phyloP scores from a whole-genome alignment of 2,113 vertebrate genomes.

The Esox niger region DNA sequence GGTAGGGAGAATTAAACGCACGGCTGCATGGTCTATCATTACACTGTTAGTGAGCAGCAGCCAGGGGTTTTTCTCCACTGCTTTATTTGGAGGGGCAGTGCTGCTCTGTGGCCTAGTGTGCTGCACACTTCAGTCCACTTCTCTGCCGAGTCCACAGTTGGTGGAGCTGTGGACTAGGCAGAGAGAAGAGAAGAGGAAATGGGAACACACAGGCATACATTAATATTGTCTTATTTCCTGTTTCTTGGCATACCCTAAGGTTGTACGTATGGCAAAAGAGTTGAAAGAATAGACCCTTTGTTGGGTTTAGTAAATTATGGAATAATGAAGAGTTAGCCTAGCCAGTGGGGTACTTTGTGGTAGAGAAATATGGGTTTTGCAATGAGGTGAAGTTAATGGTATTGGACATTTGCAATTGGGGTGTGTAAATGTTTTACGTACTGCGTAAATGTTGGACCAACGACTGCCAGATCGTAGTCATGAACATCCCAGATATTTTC shows the following conservation, averaged over 20 bases:
- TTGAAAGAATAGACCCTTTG: too few species aligned
- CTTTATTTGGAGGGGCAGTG: not conserved
- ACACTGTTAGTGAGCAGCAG: not conserved
- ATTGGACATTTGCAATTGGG: not conserved
- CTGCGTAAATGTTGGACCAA: not conserved
- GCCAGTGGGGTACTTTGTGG: not conserved
- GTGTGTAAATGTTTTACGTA: not conserved
- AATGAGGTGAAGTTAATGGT: conserved; percentile 1
- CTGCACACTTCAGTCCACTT: not conserved
- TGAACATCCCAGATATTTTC: too few species aligned
- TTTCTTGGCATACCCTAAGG: not conserved
- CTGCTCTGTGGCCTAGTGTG: not conserved
- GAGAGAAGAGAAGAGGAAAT: too few species aligned
- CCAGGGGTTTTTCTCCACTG: not conserved
- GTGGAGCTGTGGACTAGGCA: not conserved
- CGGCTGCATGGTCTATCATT: not conserved
- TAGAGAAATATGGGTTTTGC: not conserved
- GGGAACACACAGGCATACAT: not conserved
- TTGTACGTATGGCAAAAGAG: too few species aligned
- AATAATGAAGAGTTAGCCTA: not conserved
- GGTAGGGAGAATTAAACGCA: not conserved
- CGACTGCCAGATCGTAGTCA: too few species aligned
- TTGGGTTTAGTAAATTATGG: too few species aligned
- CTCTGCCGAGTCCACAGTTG: not conserved
- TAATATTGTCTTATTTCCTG: not conserved